Evolutionary conservation across 2,113 vertebrate species (phyloP).

Genomic region (Lathamus discolor): DNA sequence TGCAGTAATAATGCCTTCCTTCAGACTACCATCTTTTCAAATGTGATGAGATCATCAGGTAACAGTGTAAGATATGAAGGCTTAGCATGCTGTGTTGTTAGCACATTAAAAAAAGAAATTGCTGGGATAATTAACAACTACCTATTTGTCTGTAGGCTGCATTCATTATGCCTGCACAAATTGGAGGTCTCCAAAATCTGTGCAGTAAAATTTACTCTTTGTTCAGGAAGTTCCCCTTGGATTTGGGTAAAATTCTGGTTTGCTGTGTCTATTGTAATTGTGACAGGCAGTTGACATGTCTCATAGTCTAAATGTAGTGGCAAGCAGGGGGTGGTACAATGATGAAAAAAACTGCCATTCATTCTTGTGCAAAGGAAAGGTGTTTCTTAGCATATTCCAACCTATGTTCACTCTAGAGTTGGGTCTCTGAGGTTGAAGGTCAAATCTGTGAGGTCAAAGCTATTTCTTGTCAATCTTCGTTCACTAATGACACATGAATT

Average conservation of each 20-base stretch:
- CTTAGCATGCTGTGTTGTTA: constrained; percentile 78
- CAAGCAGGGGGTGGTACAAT: constrained; percentile 83
- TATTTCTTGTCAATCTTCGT: constrained; percentile 87
- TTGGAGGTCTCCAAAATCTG: constrained; percentile 85
- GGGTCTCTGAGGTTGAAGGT: constrained; percentile 84
- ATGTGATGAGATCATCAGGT: constrained; percentile 83
- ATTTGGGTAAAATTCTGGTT: constrained; percentile 84
- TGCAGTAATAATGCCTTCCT: constrained; percentile 70
- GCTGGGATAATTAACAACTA: constrained; percentile 87
- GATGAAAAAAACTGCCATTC: constrained; percentile 83
- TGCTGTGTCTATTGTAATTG: constrained; percentile 84
- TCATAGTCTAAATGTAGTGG: constrained; percentile 85
- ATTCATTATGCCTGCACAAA: constrained; percentile 83
- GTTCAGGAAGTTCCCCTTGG: constrained; percentile 87
- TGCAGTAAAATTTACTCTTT: constrained; percentile 86
- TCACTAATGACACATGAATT: constrained; percentile 88
- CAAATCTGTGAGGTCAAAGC: constrained; percentile 86
- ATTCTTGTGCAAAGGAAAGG: constrained; percentile 84
- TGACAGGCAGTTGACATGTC: constrained; percentile 87
- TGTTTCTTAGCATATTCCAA: constrained; percentile 86
- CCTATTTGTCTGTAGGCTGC: constrained; percentile 84
- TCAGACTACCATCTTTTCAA: constrained; percentile 75
- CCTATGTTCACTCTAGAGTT: constrained; percentile 84
- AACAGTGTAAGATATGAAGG: constrained; percentile 78
- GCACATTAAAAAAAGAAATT: constrained; percentile 83